Evolutionary conservation across 1,140 invertebrate species (phyloP).

Genomic region (Lithobius niger): DNA sequence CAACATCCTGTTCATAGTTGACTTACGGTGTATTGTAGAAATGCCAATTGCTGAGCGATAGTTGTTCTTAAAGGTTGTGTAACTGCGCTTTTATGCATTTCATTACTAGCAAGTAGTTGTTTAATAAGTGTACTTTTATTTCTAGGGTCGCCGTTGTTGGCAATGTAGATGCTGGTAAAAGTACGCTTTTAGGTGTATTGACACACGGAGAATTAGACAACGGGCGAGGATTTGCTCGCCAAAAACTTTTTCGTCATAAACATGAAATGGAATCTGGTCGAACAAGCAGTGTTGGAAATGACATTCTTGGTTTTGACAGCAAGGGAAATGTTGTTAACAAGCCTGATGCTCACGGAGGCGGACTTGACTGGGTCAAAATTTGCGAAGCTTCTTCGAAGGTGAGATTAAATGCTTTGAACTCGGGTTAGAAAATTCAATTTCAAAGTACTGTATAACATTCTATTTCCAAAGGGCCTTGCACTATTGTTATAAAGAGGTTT

Average conservation of each 20-base stretch:
- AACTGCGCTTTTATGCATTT: no score
- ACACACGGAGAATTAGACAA: constrained; percentile 98
- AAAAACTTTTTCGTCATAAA: constrained; percentile 93
- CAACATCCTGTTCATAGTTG: no score
- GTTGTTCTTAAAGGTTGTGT: no score
- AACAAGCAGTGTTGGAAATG: constrained; percentile 97
- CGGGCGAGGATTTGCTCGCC: constrained; percentile 73
- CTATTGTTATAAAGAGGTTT: no score
- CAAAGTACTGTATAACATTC: no score
- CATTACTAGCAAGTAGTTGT: no score
- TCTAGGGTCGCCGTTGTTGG: constrained; percentile 92
- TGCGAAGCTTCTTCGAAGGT: constrained; percentile 97
- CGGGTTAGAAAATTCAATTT: no score
- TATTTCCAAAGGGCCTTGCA: no score
- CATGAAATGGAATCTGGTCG: constrained; percentile 97
- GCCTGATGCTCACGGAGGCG: constrained; percentile 73
- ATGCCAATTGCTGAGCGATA: no score
- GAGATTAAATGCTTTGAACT: no score
- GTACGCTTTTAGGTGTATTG: constrained; percentile 88
- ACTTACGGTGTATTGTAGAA: no score
- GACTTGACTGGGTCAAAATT: constrained; percentile 97
- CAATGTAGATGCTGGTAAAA: constrained; percentile 99
- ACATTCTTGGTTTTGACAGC: constrained; percentile 91
- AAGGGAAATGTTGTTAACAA: constrained; percentile 93
- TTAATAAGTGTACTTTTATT: constrained; percentile 14